Evolutionary conservation across 2,113 vertebrate genomes (phyloP).

Genomic region (Pardalotus punctatus): DNA sequence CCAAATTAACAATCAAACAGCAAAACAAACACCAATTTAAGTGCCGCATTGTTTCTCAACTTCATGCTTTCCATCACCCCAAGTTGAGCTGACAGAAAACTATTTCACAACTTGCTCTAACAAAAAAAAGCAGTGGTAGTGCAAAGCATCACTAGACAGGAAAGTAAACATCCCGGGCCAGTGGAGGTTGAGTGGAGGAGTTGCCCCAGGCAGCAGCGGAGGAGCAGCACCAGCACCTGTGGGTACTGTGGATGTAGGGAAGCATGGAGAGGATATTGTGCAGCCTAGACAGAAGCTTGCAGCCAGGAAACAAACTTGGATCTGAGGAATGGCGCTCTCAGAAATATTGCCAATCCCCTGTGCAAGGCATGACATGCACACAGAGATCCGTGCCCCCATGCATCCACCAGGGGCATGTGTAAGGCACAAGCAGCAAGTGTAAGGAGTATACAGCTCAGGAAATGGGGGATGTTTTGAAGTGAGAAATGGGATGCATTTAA

Average conservation of each 20-base stretch:
- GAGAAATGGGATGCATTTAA: background rate
- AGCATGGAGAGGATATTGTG: background rate
- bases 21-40: constrained; percentile 16
- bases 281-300: background rate
- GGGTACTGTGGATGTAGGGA: background rate
- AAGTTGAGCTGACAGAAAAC: background rate
- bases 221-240: background rate
- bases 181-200: fast-evolving
- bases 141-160: background rate
- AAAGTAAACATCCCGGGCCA: background rate
- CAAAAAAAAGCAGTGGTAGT: background rate
- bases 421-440: background rate
- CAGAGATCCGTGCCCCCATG: background rate
- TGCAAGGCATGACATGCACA: background rate
- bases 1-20: background rate
- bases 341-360: background rate
- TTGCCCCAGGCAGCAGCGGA: background rate
- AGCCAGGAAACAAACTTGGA: background rate
- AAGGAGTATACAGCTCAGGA: background rate
- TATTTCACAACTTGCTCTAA: background rate
- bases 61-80: background rate
- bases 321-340: background rate
- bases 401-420: background rate
- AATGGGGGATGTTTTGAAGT: background rate
- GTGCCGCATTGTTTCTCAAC: background rate